Conservation (phyloP, 2,113 vertebrate species). For the Indri indri region DNA sequence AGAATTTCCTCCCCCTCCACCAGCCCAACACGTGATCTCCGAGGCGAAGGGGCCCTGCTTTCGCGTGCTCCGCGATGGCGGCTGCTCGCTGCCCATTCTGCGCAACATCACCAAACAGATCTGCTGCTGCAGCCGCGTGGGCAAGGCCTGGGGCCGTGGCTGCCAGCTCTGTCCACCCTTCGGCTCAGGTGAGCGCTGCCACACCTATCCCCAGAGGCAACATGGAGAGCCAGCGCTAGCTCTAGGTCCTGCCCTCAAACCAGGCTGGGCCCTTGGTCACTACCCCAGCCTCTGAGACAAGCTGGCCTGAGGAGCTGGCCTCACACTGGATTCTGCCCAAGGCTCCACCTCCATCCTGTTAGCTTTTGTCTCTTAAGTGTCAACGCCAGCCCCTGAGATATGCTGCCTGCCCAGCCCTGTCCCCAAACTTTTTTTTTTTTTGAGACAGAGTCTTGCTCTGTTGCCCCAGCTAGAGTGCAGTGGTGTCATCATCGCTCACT, state of each 20-base stretch:
- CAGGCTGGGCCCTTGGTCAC: background rate
- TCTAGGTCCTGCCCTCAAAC: background rate
- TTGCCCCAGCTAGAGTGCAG: no score
- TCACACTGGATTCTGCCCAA: background rate
- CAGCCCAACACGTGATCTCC: conserved; percentile 93
- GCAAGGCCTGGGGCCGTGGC: conserved; percentile 91
- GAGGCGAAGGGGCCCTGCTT: conserved; percentile 91
- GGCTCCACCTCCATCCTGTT: background rate
- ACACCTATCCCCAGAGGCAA: fast-evolving
- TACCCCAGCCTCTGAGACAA: background rate
- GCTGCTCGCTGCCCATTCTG: conserved; percentile 91
- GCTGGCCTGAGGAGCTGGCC: no score
- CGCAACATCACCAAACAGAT: conserved; percentile 95
- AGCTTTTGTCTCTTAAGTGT: fast-evolving
- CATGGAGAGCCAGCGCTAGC: fast-evolving
- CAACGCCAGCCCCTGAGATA: background rate
- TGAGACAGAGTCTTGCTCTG: no score
- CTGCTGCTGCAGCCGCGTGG: conserved; percentile 95
- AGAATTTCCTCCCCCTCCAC: background rate
- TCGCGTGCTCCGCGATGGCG: conserved; percentile 86
- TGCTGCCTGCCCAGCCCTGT: background rate
- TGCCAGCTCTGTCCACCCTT: conserved; percentile 91
- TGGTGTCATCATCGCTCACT: no score
- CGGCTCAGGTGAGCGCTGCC: conserved; percentile 85
- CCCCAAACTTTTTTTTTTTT: background rate